Conservation (phyloP, 2,888 invertebrate species). For the Mycalesis mineus region DNA sequence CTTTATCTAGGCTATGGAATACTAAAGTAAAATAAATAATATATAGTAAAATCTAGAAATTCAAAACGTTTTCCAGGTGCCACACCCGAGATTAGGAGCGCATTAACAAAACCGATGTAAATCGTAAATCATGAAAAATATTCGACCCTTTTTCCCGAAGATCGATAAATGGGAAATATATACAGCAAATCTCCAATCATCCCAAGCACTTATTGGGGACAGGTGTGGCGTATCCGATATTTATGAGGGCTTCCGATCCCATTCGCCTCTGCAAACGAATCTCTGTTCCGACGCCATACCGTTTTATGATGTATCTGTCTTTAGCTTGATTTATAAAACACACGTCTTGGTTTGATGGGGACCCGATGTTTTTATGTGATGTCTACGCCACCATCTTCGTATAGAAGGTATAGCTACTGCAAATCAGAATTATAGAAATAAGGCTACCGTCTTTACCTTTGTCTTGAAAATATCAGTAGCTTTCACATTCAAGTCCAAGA, state of each 20-base stretch:
- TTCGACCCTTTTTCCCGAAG: conserved; percentile 13
- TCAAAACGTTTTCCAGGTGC: neutral
- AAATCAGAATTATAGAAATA: too few relatives aligned
- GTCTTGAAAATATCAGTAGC: too few relatives aligned
- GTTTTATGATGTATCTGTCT: conserved; percentile 35
- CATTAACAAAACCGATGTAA: neutral
- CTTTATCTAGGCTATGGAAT: too few relatives aligned
- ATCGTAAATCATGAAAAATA: conserved; percentile 3
- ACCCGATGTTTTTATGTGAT: neutral
- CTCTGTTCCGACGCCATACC: conserved; percentile 40
- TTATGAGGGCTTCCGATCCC: conserved; percentile 49
- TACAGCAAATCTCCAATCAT: conserved; percentile 25
- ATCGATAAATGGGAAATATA: conserved; percentile 23
- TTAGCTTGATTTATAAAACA: conserved; percentile 8
- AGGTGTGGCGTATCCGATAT: conserved; percentile 53
- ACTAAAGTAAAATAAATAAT: too few relatives aligned
- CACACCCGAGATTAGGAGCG: neutral
- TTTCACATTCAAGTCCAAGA: too few relatives aligned
- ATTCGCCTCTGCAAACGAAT: conserved; percentile 36
- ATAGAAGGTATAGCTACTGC: too few relatives aligned
- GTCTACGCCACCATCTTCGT: neutral
- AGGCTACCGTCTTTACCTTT: too few relatives aligned
- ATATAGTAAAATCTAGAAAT: too few relatives aligned
- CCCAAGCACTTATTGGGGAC: conserved; percentile 42
- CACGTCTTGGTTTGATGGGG: neutral